phyloP scores from a whole-genome alignment of 1,140 invertebrate genomes.

The Liolophura sinensis region DNA sequence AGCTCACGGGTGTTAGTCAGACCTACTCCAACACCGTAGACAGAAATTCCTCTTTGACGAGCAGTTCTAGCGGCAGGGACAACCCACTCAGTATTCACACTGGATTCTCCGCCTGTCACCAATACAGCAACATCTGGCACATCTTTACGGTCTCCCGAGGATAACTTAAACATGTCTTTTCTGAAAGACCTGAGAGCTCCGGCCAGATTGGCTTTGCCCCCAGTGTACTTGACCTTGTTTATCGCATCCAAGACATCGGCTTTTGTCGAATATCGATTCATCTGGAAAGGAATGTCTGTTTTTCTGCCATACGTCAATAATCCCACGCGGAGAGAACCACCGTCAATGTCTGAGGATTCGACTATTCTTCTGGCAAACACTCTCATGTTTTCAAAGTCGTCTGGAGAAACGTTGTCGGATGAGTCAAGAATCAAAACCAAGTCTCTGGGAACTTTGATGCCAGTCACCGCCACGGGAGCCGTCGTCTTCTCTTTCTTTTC shows the following conservation, averaged over 20 bases:
- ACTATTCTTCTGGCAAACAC: constrained; percentile 16
- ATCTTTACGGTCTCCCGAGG: constrained; percentile 15
- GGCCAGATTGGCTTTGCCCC: constrained; percentile 13
- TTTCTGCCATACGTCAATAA: constrained; percentile 16
- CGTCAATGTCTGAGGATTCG: constrained; percentile 13
- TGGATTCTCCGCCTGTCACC: constrained; percentile 36
- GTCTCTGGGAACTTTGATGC: constrained; percentile 5
- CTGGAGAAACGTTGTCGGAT: constrained; percentile 33
- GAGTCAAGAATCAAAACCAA: constrained; percentile 25
- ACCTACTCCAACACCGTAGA: constrained; percentile 37
- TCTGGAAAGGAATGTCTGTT: constrained; percentile 17
- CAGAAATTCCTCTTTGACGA: constrained; percentile 23
- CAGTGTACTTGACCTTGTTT: constrained; percentile 10
- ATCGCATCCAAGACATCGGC: constrained; percentile 8
- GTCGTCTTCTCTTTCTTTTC: too few relatives aligned
- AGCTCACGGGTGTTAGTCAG: constrained; percentile 26
- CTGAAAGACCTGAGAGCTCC: constrained; percentile 4
- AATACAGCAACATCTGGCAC: constrained; percentile 31
- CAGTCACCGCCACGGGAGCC: too few relatives aligned
- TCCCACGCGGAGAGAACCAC: constrained; percentile 14
- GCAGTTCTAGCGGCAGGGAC: constrained; percentile 29
- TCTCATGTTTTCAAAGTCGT: constrained; percentile 27
- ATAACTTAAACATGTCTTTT: constrained; percentile 6
- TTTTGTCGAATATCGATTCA: constrained; percentile 11
- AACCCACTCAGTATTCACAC: constrained; percentile 31